Evolutionary conservation across 2,113 vertebrate species (phyloP).

Genomic region (Siniperca knerii): DNA sequence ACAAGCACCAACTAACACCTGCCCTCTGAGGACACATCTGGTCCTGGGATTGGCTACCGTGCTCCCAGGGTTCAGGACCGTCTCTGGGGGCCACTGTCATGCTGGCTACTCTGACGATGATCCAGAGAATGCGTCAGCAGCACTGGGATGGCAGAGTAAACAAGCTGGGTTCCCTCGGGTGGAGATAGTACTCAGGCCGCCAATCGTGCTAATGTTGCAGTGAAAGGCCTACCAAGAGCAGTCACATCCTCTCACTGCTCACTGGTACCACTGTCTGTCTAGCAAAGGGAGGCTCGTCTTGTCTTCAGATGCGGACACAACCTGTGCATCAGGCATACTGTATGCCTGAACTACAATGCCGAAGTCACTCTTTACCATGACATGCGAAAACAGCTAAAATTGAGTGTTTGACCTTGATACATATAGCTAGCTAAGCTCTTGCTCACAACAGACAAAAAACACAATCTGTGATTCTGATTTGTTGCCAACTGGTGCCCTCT

Average conservation of each 20-base stretch:
- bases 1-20: constrained; percentile 71
- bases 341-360: not conserved
- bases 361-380: not conserved
- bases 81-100: constrained; percentile 66
- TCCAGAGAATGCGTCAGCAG: constrained; percentile 74
- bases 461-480: not conserved
- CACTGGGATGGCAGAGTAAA: constrained; percentile 74
- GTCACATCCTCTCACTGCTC: constrained; percentile 3
- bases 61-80: constrained; percentile 31
- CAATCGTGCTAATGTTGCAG: constrained; percentile 40
- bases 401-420: constrained; percentile 46
- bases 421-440: constrained; percentile 21
- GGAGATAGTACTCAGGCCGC: constrained; percentile 23
- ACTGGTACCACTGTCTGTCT: not conserved
- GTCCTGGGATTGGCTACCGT: constrained; percentile 54
- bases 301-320: not conserved
- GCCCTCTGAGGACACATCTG: constrained; percentile 49
- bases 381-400: not conserved
- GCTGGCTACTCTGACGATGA: constrained; percentile 65
- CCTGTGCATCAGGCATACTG: not conserved
- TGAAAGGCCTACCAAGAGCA: constrained; percentile 14
- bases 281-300: not conserved
- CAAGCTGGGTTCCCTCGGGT: constrained; percentile 75
- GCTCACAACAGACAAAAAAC: not conserved
- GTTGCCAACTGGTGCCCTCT: constrained; percentile 71